Conservation (phyloP, 1,140 invertebrate genomes). For the Drosophila nigromelanica region DNA sequence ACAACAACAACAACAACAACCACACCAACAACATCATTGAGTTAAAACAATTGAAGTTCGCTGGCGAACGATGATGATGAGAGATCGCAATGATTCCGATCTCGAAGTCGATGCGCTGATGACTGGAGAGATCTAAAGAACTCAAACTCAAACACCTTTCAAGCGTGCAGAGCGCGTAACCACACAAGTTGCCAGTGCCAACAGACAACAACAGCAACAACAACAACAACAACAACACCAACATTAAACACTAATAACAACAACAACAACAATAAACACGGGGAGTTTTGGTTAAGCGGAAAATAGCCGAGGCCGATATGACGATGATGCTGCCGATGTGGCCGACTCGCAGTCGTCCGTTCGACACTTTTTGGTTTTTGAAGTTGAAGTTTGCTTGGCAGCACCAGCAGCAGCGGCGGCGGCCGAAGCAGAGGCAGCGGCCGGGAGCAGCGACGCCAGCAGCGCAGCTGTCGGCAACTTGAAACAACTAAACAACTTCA, state of each 20-base stretch:
- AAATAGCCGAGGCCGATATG: constrained; percentile 71
- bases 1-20: constrained; percentile 11
- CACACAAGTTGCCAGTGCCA: constrained; percentile 50
- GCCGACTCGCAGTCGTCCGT: constrained; percentile 49
- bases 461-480: constrained; percentile 75
- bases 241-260: constrained; percentile 4
- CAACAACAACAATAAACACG: constrained; percentile 43
- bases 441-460: constrained; percentile 50
- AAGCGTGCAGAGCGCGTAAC: constrained; percentile 62
- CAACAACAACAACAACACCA: constrained; percentile 1
- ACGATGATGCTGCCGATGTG: constrained; percentile 54
- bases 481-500: constrained; percentile 73
- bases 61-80: constrained; percentile 59
- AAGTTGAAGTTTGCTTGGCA: constrained; percentile 77
- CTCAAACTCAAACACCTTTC: constrained; percentile 81
- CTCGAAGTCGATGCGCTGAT: constrained; percentile 54
- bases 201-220: constrained; percentile 19
- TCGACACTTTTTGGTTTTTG: constrained; percentile 77
- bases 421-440: constrained; percentile 10
- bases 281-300: constrained; percentile 78
- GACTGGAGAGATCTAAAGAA: constrained; percentile 81
- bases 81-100: constrained; percentile 43
- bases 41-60: constrained; percentile 76
- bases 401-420: constrained; percentile 28
- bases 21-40: constrained; percentile 8